Conservation (phyloP, 1,140 invertebrate species). For the fruit fly (Drosophila melanogaster) region DNA sequence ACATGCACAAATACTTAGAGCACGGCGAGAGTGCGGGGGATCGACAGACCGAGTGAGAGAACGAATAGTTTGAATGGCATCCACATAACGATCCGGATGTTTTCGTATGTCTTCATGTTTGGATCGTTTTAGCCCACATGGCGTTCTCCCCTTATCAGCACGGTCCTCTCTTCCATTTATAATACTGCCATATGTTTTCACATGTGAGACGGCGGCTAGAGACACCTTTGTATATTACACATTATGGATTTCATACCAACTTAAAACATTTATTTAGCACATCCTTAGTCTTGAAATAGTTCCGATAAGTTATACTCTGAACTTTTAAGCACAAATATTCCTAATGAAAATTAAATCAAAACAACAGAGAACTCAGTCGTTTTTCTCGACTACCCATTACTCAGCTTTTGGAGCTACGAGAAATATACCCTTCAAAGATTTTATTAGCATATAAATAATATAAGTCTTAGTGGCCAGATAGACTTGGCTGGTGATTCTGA, state of each 20-base stretch:
- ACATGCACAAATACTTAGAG: constrained; percentile 10
- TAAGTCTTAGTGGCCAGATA: too few species aligned
- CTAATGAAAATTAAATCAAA: too few species aligned
- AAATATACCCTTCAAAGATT: too few species aligned
- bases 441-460: too few species aligned
- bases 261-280: too few species aligned
- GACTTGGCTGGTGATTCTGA: too few species aligned
- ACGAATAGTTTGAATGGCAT: constrained; percentile 57
- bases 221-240: background rate
- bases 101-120: constrained; percentile 8
- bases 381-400: too few species aligned
- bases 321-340: too few species aligned
- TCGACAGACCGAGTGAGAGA: constrained; percentile 11
- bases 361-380: too few species aligned
- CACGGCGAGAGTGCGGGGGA: constrained; percentile 18
- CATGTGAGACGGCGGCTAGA: background rate
- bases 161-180: background rate
- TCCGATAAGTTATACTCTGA: too few species aligned
- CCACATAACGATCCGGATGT: constrained; percentile 47
- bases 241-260: background rate
- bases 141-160: constrained; percentile 23
- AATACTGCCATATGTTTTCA: background rate
- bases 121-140: background rate
- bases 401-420: too few species aligned
- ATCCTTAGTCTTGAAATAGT: too few species aligned